A percentile compares a stretch with the other conserved stretches of the same genome.
phyloP scores from a whole-genome alignment of 2,797 vertebrate genomes.

The Tamandua tetradactyla region DNA sequence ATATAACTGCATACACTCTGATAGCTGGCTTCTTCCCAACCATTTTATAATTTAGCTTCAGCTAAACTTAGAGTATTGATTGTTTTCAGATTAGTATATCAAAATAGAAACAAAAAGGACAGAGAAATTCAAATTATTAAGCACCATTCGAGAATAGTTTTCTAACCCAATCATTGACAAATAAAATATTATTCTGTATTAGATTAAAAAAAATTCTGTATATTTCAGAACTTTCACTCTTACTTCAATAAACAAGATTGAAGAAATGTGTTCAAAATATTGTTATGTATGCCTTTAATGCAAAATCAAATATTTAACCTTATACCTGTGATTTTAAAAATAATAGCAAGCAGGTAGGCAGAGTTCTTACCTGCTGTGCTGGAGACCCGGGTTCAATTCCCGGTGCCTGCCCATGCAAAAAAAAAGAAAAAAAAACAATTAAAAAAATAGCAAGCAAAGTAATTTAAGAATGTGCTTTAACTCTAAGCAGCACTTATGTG shows the following conservation, averaged over 20 bases:
- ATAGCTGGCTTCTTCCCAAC: neutral
- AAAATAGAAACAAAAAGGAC: conserved; percentile 22
- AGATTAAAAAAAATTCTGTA: neutral
- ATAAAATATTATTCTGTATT: neutral
- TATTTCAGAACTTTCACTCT: conserved; percentile 26
- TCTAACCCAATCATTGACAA: neutral
- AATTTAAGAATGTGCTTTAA: neutral
- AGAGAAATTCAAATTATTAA: conserved; percentile 18
- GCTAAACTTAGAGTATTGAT: conserved; percentile 13
- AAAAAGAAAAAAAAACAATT: too few species aligned
- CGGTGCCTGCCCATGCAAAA: too few species aligned
- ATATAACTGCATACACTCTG: neutral
- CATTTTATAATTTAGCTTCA: neutral
- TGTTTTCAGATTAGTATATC: neutral
- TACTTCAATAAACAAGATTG: neutral
- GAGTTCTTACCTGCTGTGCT: too few species aligned
- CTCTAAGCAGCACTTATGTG: neutral
- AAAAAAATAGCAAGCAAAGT: neutral
- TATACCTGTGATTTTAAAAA: neutral
- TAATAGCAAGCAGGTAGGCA: neutral
- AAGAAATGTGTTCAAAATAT: conserved; percentile 10
- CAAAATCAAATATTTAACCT: neutral
- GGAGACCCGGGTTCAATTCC: too few species aligned
- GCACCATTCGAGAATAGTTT: neutral
- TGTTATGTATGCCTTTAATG: neutral